A percentile compares a stretch with the other conserved stretches of the same genome.
phyloP scores from a whole-genome alignment of 2,888 invertebrate species.

The Ichneumoninae sp. region DNA sequence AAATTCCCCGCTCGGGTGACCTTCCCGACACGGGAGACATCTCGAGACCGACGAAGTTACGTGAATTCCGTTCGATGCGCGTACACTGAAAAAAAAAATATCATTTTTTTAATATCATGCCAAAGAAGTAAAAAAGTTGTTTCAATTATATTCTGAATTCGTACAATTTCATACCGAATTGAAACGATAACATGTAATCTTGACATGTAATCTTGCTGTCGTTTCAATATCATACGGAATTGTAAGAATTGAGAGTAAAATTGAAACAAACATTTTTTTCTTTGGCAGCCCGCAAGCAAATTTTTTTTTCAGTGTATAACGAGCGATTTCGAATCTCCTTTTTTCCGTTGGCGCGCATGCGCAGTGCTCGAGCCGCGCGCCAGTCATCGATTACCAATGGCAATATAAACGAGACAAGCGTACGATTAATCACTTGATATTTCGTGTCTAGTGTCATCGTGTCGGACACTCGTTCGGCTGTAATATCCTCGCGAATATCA shows the following conservation, averaged over 20 bases:
- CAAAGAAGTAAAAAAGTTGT: too few relatives aligned
- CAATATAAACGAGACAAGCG: not conserved
- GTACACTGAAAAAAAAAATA: too few relatives aligned
- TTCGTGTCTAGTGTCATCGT: constrained; percentile 40
- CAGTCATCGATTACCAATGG: constrained; percentile 2
- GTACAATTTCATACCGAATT: too few relatives aligned
- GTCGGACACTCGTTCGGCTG: constrained; percentile 13
- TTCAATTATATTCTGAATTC: too few relatives aligned
- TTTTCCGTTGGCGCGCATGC: not conserved
- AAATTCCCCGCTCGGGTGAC: constrained; percentile 49
- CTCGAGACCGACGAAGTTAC: not conserved
- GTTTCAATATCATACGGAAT: too few relatives aligned
- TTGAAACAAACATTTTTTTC: too few relatives aligned
- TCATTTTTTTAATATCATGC: too few relatives aligned
- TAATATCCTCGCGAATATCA: not conserved
- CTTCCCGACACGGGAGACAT: constrained; percentile 33
- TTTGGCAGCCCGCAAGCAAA: too few relatives aligned
- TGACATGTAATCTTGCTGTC: too few relatives aligned
- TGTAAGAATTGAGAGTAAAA: too few relatives aligned
- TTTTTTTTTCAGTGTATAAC: too few relatives aligned
- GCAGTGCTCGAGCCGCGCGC: not conserved
- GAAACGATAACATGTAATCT: too few relatives aligned
- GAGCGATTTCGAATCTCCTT: not conserved
- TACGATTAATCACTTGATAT: constrained; percentile 56
- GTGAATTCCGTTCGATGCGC: not conserved